phyloP scores from a whole-genome alignment of 2,113 vertebrate genomes.

The Chlorocebus sabaeus region DNA sequence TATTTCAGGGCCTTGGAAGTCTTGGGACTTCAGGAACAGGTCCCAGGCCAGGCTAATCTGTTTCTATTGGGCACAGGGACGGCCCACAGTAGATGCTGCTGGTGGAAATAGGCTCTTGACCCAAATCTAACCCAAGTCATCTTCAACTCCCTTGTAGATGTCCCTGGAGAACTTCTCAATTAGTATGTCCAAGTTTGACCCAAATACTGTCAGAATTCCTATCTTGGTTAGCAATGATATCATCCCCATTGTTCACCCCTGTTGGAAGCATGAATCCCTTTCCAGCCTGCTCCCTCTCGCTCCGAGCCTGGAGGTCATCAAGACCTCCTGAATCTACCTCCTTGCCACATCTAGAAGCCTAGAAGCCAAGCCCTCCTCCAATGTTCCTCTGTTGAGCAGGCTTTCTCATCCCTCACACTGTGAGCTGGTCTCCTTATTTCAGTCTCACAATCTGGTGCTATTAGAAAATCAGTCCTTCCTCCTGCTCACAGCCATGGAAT shows the following conservation, averaged over 20 bases:
- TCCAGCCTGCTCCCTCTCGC: not conserved
- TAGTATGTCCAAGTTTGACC: not conserved
- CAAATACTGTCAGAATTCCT: too few species aligned
- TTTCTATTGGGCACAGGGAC: accelerated
- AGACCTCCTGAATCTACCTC: not conserved
- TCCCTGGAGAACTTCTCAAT: not conserved
- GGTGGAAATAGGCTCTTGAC: not conserved
- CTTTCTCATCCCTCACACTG: accelerated
- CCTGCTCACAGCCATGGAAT: not conserved
- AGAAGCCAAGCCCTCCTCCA: not conserved
- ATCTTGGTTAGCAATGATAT: too few species aligned
- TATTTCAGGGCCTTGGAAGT: not conserved
- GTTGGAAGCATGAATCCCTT: not conserved
- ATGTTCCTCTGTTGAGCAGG: not conserved
- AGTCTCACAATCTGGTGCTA: accelerated
- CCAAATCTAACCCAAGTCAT: not conserved
- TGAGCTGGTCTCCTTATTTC: not conserved
- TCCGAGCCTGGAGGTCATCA: not conserved
- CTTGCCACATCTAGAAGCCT: not conserved
- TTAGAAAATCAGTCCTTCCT: not conserved
- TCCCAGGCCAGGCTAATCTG: too few species aligned
- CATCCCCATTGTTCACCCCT: accelerated
- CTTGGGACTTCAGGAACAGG: not conserved
- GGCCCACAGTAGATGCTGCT: too few species aligned
- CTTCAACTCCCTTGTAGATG: not conserved